A percentile compares a stretch with the other conserved stretches of the same genome.
Conservation (phyloP, 2,888 invertebrate genomes). For the Cephus runcator region DNA sequence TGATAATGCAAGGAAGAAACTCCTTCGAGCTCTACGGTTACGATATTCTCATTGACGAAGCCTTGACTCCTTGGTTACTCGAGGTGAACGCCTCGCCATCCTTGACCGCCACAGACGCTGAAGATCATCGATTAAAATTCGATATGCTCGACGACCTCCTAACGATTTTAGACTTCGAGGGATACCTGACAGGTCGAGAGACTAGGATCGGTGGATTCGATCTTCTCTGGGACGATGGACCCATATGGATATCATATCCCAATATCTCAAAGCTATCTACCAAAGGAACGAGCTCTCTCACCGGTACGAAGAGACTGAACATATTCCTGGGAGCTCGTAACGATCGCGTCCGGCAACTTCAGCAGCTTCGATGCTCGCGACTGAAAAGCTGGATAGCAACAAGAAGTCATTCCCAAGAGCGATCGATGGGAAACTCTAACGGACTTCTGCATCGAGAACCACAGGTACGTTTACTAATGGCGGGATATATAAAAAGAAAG, state of each 20-base stretch:
- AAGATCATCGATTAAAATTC: slow-evolving; percentile 71
- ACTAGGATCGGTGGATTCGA: slow-evolving; percentile 72
- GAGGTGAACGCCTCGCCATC: slow-evolving; percentile 74
- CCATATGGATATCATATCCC: slow-evolving; percentile 56
- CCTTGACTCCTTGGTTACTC: slow-evolving; percentile 70
- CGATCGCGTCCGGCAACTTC: slow-evolving; percentile 50
- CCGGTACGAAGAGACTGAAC: slow-evolving; percentile 43
- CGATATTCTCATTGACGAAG: slow-evolving; percentile 70
- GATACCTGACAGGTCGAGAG: slow-evolving; percentile 68
- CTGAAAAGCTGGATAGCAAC: neutral
- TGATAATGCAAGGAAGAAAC: slow-evolving; percentile 69
- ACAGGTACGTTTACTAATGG: neutral
- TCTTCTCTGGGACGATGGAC: slow-evolving; percentile 70
- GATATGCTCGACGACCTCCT: slow-evolving; percentile 71
- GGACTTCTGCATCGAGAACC: neutral
- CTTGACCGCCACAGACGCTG: slow-evolving; percentile 70
- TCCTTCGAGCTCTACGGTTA: slow-evolving; percentile 75
- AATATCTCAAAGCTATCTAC: slow-evolving; percentile 34
- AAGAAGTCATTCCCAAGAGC: neutral
- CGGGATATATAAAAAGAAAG: neutral
- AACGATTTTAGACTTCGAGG: slow-evolving; percentile 71
- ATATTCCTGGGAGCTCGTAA: slow-evolving; percentile 55
- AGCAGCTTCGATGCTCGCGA: slow-evolving; percentile 19
- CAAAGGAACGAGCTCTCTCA: slow-evolving; percentile 8
- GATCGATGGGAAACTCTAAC: neutral